Evolutionary conservation across 2,797 vertebrate genomes (phyloP), one percentile per base, ranked within the genome.

Genomic region (Brachymystax lenok): DNA sequence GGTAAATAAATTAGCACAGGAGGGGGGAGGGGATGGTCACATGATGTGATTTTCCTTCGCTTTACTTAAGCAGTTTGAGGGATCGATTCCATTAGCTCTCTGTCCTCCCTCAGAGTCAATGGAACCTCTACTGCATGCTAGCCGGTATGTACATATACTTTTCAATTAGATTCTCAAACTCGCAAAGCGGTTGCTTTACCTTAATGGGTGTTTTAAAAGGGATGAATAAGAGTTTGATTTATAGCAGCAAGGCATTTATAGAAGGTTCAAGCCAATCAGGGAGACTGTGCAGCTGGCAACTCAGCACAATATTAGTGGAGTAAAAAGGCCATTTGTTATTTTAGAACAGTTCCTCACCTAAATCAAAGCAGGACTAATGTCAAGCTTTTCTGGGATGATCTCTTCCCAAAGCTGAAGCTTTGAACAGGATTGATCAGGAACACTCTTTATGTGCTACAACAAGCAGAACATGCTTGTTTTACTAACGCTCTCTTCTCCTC

Each of bases 1-100:
- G 82, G 78, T 90, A 90, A 89, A 91, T 86, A 90, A 85, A 91
- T 92, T 89, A 91, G 81, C 90, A 78, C 81, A 80, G 78, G 87
- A 87, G 88, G 89, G 89, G 86, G 87, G 83, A 71, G 79, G 86
- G 81, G 85, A 78, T 1, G 71, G 84, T 92, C 93, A 92, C 89
- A 85, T 93, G 91, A 91, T 89, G 51, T 35, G 56, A 76, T 86
- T 81, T 86, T 79, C 76, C 77, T 85, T 75, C 6, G 85, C 88
- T 92, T 92, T 91, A 88, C 81, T 87, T 92, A 88, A 93, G 90
- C 90, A 86, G 84, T 81, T 80, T 83, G 74, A 86, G 71, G 77
- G 85, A 89, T 93, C 73, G 63, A 89, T 91, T 80, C 80, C 81
- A 87, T 92, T 89, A 89, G 84, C 87, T 88, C 77, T 73, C 73